phyloP scores from a whole-genome alignment of 2,888 invertebrate genomes.

The Ceraclea dissimilis region DNA sequence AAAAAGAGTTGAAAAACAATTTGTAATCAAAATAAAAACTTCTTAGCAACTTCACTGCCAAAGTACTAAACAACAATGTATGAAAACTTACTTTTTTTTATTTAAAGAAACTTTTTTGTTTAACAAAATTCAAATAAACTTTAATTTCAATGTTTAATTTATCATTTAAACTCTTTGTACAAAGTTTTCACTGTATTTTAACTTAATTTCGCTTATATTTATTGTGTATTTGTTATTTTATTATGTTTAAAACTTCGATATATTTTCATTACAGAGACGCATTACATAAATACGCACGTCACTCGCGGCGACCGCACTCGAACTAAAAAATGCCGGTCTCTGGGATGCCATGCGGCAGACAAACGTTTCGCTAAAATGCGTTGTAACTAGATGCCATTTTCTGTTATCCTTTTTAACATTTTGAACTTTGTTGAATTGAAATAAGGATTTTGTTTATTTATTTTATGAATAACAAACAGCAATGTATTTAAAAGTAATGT shows the following conservation, averaged over 20 bases:
- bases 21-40: neutral
- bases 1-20: neutral
- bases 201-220: neutral
- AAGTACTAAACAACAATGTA: neutral
- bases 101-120: neutral
- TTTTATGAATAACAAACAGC: too few relatives aligned
- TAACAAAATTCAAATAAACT: neutral
- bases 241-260: neutral
- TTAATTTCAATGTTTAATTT: neutral
- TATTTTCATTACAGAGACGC: neutral
- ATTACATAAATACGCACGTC: neutral
- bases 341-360: neutral
- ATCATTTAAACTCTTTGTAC: neutral
- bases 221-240: neutral
- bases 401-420: too few relatives aligned
- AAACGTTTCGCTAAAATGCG: neutral
- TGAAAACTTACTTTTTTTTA: neutral
- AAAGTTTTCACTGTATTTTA: neutral
- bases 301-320: neutral
- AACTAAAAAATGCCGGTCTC: neutral
- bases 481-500: too few relatives aligned
- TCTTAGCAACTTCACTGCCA: neutral
- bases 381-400: neutral
- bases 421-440: too few relatives aligned
- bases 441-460: too few relatives aligned